These are phyloP conservation scores for Antechinus flavipes DNA, from an alignment of 2,113 vertebrate species.

Conservation along the genomic window DNA sequence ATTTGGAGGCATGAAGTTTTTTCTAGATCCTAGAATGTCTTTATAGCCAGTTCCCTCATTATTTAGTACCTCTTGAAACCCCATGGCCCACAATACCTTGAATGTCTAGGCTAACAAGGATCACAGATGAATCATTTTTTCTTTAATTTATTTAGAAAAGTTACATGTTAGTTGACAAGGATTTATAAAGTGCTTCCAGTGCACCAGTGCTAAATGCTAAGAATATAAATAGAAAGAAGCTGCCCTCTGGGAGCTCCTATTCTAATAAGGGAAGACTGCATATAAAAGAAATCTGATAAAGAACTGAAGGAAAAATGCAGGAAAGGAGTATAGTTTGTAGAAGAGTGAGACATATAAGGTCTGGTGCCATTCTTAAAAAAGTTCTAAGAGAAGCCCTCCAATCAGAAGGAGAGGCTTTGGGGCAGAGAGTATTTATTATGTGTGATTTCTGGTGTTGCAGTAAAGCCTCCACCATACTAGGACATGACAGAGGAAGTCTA, in stretches of 20 bases:
- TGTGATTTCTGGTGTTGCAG: neutral
- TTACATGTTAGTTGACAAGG: neutral
- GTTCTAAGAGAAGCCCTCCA: neutral
- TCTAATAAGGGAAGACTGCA: neutral
- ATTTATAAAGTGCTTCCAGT: neutral
- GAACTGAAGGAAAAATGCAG: neutral
- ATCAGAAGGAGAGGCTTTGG: neutral
- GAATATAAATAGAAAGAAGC: neutral
- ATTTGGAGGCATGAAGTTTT: neutral
- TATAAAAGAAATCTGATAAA: neutral
- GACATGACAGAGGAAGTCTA: neutral
- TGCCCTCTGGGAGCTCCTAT: neutral
- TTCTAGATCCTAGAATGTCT: neutral
- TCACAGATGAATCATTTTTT: neutral
- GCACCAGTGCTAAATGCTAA: neutral
- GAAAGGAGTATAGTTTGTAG: neutral
- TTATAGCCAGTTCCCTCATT: neutral
- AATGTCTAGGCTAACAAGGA: neutral
- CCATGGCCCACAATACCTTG: neutral
- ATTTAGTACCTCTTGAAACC: neutral
- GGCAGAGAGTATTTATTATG: neutral
- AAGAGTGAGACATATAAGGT: neutral
- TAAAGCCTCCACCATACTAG: neutral
- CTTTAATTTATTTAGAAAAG: too few species aligned
- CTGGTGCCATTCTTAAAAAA: neutral